Evolutionary conservation across 2,888 invertebrate genomes (phyloP), one percentile per base, ranked within the genome.

Genomic region (Trissolcus japonicus): DNA sequence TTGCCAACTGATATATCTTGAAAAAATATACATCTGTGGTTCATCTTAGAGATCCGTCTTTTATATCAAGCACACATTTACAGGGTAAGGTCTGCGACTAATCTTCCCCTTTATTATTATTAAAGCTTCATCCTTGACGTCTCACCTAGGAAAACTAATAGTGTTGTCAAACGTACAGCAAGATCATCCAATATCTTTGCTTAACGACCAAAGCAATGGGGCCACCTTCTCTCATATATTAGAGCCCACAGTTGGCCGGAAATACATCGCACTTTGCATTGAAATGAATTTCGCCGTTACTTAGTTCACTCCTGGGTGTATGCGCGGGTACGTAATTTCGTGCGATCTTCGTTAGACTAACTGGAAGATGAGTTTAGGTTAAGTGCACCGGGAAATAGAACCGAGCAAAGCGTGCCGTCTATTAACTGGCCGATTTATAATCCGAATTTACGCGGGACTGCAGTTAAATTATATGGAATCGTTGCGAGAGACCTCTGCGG

Each of bases 361-460:
- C 75, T 77, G 77, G 66, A 69, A 71, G 66, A 74, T 66, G 78
- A 74, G 57, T 74, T 66, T 69, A 68, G 69, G 62, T 66, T 78
- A 78, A 66, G 62, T 72, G 56, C 68, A 41, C 46, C 43, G 69
- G 57, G 72, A 79, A 67, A 73, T 73, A 61, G 69, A 56, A 75
- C 57, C 65, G 79, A 66, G 69, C 54, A 59, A 56, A 80, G 74
- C 78, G 75, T 57, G 80, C 71, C 77, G 81, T 83, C 81, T 84
- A 83, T 85, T 83, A 84, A 82, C 83, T 80, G 81, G 82, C 80
- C 81, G 72, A 83, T 73, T 73, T 73, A 73, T 69, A 77, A 74
- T 61, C 69, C 57, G 16, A 66, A 76, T 54, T 66, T 55, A 59
- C 60, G 53, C 50, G 50, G 16, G 59, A 43, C 43, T 59, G 19